These are phyloP conservation scores for Platycheirus rosarum DNA, from an alignment of 2,888 invertebrate genomes.

Conservation along the genomic window DNA sequence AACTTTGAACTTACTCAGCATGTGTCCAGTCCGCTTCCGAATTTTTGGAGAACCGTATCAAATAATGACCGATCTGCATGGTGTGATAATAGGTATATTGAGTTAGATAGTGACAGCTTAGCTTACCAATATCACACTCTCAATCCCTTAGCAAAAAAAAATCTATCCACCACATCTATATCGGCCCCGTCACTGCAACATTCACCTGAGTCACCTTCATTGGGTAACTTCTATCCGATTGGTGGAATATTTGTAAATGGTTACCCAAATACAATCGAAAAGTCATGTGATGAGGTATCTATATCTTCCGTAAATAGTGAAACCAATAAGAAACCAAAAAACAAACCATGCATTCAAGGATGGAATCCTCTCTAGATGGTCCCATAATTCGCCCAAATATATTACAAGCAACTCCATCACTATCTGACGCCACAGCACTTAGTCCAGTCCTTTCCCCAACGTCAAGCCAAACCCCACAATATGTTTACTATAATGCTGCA, in stretches of 20 bases:
- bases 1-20: constrained; percentile 39
- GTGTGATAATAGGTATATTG: constrained; percentile 64
- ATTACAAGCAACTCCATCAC: constrained; percentile 23
- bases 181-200: constrained; percentile 37
- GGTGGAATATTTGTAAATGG: constrained; percentile 21
- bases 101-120: constrained; percentile 48
- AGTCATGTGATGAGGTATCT: constrained; percentile 79
- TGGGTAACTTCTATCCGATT: constrained; percentile 74
- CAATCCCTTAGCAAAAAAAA: constrained; percentile 38
- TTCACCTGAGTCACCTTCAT: constrained; percentile 73
- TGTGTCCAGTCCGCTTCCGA: constrained; percentile 15
- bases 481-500: constrained; percentile 38
- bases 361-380: constrained; percentile 82
- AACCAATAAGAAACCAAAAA: constrained; percentile 79
- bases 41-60: constrained; percentile 47
- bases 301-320: constrained; percentile 79
- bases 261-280: constrained; percentile 38
- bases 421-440: constrained; percentile 17
- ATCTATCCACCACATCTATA: constrained; percentile 8
- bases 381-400: constrained; percentile 77
- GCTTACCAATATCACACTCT: constrained; percentile 39
- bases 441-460: constrained; percentile 44
- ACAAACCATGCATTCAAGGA: constrained; percentile 79
- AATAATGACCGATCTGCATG: constrained; percentile 57
- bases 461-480: constrained; percentile 48